Evolutionary conservation across 2,797 vertebrate species (phyloP), one percentile per base, ranked within the genome.

Genomic region (Leuciscus waleckii): DNA sequence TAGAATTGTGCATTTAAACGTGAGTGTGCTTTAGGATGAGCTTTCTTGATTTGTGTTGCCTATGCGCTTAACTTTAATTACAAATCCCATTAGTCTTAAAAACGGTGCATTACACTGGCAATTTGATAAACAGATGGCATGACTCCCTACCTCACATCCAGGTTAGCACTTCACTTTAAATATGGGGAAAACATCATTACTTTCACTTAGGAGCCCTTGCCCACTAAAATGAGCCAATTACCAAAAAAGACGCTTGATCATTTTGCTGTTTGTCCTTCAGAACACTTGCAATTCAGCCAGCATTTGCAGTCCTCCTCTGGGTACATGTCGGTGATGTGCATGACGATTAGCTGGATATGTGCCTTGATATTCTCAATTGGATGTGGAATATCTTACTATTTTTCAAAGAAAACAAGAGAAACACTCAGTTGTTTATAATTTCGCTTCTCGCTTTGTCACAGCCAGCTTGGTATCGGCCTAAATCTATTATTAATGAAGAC

Each of bases 51-150:
- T 88, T 80, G 65, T 67, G 54, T 51, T 74, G 77, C 82, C 73
- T 84, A 49, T 78, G n/a, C 29, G 54, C 76, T 87, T 77, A 77
- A 86, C 69, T 82, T 89, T 87, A 88, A 81, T 88, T 87, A 84
- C 82, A 82, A 86, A 87, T 88, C 81, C 83, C 82, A 84, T 89
- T 88, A 89, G 84, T 82, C 61, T 83, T 82, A 83, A 87, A 90
- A 89, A 58, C 17, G 85, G 70, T 86, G 81, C 84, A 86, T 87
- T 81, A 90, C 68, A 89, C 65, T 61, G 76, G 83, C 85, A 87
- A 88, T 85, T 83, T 87, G 83, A 90, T 88, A 63, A 84, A 73
- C 86, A 83, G 75, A 88, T 84, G 86, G 85, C 73, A 70, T 77
- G 81, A 86, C 46, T 83, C 71, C 63, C 70, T 79, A 83, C 75